phyloP scores from a whole-genome alignment of 2,888 invertebrate genomes.

The Gerris lacustris region DNA sequence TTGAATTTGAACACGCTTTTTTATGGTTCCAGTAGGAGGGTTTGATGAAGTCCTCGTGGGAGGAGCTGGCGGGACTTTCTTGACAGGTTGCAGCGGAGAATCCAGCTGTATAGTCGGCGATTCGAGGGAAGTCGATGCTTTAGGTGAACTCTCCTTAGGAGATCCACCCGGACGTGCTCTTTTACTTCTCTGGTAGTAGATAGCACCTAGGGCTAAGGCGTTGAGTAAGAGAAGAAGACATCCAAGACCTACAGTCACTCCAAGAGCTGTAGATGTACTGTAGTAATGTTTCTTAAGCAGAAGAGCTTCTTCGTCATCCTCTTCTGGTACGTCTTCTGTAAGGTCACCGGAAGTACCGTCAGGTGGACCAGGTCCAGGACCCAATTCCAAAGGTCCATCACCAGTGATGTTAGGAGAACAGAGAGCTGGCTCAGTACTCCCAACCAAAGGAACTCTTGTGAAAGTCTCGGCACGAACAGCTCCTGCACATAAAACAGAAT shows the following conservation, averaged over 20 bases:
- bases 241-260: slow-evolving; percentile 62
- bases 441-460: slow-evolving; percentile 37
- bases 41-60: slow-evolving; percentile 25
- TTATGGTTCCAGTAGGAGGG: slow-evolving; percentile 43
- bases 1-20: slow-evolving; percentile 68
- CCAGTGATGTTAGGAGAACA: slow-evolving; percentile 25
- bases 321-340: slow-evolving; percentile 29
- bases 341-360: slow-evolving; percentile 12
- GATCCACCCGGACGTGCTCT: slow-evolving; percentile 24
- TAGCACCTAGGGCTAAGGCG: slow-evolving; percentile 63
- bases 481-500: slow-evolving; percentile 37
- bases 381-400: slow-evolving; percentile 20
- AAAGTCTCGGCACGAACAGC: slow-evolving; percentile 41
- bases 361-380: slow-evolving; percentile 18
- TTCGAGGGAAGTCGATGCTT: slow-evolving; percentile 17
- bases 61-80: slow-evolving; percentile 23
- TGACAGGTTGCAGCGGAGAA: neutral
- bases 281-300: slow-evolving; percentile 45
- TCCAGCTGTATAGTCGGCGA: slow-evolving; percentile 13
- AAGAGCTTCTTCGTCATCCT: slow-evolving; percentile 39
- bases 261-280: slow-evolving; percentile 63
- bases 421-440: slow-evolving; percentile 29
- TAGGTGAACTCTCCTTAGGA: slow-evolving; percentile 24
- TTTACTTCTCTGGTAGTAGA: slow-evolving; percentile 51
- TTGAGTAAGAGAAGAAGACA: slow-evolving; percentile 58